Evolutionary conservation across 30 jellyfish, hydroid and myxozoan species (phyloP).

Genomic region (Cassiopea andromeda): DNA sequence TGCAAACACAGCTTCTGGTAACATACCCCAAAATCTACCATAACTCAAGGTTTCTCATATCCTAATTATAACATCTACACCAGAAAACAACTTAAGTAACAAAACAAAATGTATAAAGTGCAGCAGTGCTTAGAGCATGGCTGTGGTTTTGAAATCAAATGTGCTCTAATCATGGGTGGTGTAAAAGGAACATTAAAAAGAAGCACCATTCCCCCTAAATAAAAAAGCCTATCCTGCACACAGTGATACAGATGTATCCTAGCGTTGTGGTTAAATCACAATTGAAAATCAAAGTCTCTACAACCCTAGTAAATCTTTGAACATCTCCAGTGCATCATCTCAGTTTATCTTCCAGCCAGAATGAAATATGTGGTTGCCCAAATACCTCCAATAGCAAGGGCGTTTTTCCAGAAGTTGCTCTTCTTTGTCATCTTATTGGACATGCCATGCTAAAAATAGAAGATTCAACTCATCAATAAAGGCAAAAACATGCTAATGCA

Average conservation of each 20-base stretch:
- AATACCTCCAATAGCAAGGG: slow-evolving; percentile 60
- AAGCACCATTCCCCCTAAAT: neutral
- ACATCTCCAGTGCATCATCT: neutral
- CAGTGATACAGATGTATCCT: neutral
- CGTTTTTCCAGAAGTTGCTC: slow-evolving; percentile 69
- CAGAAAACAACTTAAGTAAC: no score
- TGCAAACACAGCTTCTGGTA: no score
- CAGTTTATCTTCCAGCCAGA: slow-evolving; percentile 33
- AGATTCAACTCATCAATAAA: neutral
- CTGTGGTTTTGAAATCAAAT: no score
- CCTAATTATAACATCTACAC: no score
- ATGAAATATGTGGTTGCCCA: slow-evolving; percentile 69
- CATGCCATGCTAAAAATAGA: slow-evolving; percentile 41
- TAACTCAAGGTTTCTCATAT: no score
- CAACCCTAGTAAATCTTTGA: neutral
- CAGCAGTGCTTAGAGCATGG: neutral
- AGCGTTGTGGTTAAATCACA: neutral
- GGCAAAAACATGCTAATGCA: neutral
- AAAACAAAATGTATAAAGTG: neutral
- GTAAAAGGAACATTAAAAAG: no score
- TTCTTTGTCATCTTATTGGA: slow-evolving; percentile 50
- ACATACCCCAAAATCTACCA: no score
- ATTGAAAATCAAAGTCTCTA: neutral
- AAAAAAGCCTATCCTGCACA: neutral
- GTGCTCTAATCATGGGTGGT: no score